Percentiles rank a stretch among this genome's conserved stretches.
Conservation (phyloP, 2,888 invertebrate genomes). For the Metacarcinus magister region DNA sequence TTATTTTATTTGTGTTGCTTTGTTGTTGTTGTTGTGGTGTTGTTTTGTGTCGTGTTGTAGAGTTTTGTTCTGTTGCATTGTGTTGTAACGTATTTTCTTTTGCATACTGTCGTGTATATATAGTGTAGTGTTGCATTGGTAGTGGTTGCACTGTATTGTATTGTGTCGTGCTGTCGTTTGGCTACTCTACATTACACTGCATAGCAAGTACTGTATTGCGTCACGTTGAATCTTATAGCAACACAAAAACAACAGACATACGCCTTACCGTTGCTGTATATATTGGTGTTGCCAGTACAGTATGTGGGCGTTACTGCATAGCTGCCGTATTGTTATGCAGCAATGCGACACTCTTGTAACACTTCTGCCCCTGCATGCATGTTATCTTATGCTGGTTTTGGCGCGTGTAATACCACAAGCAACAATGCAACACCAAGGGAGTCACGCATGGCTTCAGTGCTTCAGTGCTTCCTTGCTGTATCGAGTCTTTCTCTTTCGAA, state of each 20-base stretch:
- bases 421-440: not conserved
- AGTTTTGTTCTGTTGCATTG: not conserved
- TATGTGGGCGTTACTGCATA: slow-evolving; percentile 1
- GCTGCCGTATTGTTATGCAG: slow-evolving; percentile 13
- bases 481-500: not conserved
- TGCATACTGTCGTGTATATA: not conserved
- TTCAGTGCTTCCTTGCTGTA: not conserved
- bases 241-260: not conserved
- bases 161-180: not conserved
- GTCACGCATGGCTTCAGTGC: slow-evolving; percentile 30
- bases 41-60: not conserved
- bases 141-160: not conserved
- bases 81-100: not conserved
- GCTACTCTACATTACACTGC: not conserved
- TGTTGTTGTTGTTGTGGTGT: not conserved
- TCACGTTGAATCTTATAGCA: not conserved
- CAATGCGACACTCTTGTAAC: slow-evolving; percentile 26
- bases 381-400: not conserved
- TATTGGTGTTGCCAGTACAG: not conserved
- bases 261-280: not conserved
- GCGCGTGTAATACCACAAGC: slow-evolving; percentile 43
- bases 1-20: not conserved
- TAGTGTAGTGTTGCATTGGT: not conserved
- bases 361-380: not conserved
- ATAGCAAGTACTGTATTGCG: not conserved